Conservation (phyloP, 2,888 invertebrate species). For the Yponomeuta cagnagella region DNA sequence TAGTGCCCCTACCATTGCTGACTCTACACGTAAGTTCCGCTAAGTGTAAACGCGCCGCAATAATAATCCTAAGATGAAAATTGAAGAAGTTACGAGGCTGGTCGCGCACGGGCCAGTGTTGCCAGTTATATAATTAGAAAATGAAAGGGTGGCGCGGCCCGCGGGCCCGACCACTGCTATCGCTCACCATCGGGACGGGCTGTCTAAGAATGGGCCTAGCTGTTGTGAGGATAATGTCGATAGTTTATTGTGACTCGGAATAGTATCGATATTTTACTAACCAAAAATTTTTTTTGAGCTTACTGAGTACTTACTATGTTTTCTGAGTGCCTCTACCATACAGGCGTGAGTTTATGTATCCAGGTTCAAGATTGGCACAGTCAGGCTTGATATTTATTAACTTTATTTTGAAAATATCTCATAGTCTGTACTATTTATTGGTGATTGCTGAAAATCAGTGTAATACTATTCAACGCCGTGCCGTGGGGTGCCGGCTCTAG, state of each 20-base stretch:
- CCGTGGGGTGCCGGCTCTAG: too few species aligned
- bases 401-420: background rate
- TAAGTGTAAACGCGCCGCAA: slow-evolving; percentile 17
- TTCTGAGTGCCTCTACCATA: too few species aligned
- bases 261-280: background rate
- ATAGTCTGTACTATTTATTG: background rate
- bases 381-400: background rate
- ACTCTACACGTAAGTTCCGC: background rate
- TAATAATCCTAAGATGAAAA: slow-evolving; percentile 61
- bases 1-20: background rate
- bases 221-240: slow-evolving; percentile 20
- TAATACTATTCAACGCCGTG: too few species aligned
- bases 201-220: slow-evolving; percentile 37
- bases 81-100: slow-evolving; percentile 53
- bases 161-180: slow-evolving; percentile 66
- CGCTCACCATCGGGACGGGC: slow-evolving; percentile 58
- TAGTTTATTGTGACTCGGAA: slow-evolving; percentile 16
- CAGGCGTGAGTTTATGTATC: background rate
- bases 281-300: too few species aligned
- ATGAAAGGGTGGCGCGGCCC: slow-evolving; percentile 72
- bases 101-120: slow-evolving; percentile 71
- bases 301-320: too few species aligned
- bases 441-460: too few species aligned
- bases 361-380: background rate
- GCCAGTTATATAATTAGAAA: slow-evolving; percentile 73